Percentiles rank a stretch among this genome's conserved stretches.
Evolutionary conservation across 2,888 invertebrate genomes (phyloP).

Genomic region (Norana najaformis): DNA sequence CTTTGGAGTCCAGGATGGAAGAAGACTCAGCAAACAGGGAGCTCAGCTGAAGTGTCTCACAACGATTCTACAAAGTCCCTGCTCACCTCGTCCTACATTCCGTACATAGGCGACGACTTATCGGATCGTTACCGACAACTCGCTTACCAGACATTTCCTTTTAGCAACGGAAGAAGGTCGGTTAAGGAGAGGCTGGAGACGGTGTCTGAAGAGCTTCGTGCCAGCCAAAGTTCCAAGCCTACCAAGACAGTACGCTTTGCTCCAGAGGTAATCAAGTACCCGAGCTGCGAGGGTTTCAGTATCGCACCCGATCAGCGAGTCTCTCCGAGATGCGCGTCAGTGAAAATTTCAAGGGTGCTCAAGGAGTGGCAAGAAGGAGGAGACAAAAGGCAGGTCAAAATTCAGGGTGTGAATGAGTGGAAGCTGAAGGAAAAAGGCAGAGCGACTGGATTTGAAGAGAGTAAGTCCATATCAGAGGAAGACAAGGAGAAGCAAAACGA

Average conservation of each 20-base stretch:
- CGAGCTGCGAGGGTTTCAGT: conserved; percentile 16
- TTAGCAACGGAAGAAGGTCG: neutral
- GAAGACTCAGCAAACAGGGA: neutral
- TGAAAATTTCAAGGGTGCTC: neutral
- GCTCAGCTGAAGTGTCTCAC: neutral
- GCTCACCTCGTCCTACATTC: neutral
- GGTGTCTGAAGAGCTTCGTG: neutral
- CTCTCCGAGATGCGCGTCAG: neutral
- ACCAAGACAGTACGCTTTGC: neutral
- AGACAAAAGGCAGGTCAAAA: neutral
- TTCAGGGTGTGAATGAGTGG: neutral
- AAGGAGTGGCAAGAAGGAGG: neutral
- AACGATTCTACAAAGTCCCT: neutral
- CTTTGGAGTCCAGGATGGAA: neutral
- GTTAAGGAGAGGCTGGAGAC: conserved; percentile 9
- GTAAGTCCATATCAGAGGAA: neutral
- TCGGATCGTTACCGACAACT: neutral
- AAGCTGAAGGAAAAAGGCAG: neutral
- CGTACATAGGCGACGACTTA: neutral
- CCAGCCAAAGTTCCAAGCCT: neutral
- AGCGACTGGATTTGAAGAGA: neutral
- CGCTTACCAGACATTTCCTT: conserved; percentile 10
- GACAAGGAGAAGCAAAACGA: neutral
- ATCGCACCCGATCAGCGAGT: neutral
- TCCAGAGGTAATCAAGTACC: neutral